Conservation (phyloP, 2,797 vertebrate species). For the Scolopax rusticola region DNA sequence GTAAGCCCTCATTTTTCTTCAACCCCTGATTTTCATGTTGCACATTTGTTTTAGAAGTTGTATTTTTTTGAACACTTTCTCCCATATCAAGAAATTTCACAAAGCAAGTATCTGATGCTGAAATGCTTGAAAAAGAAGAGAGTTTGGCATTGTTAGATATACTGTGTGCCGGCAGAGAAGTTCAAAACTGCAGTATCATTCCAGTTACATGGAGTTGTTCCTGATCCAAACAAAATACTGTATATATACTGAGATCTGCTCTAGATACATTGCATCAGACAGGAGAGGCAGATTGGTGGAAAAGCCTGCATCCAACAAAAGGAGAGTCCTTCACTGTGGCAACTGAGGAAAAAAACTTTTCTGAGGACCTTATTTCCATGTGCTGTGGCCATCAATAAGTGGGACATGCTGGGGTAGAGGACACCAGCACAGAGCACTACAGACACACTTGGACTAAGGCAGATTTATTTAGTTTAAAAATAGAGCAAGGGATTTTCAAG, state of each 20-base stretch:
- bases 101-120: background rate
- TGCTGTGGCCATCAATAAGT: background rate
- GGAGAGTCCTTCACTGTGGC: background rate
- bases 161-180: background rate
- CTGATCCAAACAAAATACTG: background rate
- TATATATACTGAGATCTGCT: background rate
- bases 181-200: background rate
- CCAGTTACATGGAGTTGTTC: background rate
- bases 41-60: background rate
- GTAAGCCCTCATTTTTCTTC: background rate
- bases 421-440: background rate
- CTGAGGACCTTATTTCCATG: background rate
- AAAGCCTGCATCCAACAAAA: background rate
- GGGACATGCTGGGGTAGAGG: background rate
- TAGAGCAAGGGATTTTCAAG: background rate
- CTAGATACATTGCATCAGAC: background rate
- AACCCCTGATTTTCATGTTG: background rate
- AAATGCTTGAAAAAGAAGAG: background rate
- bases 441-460: background rate
- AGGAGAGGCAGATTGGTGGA: background rate
- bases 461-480: background rate
- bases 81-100: background rate
- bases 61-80: background rate
- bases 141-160: background rate
- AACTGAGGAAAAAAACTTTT: background rate